Evolutionary conservation across 2,888 invertebrate species (phyloP).

Genomic region (Drosophila tripunctata): DNA sequence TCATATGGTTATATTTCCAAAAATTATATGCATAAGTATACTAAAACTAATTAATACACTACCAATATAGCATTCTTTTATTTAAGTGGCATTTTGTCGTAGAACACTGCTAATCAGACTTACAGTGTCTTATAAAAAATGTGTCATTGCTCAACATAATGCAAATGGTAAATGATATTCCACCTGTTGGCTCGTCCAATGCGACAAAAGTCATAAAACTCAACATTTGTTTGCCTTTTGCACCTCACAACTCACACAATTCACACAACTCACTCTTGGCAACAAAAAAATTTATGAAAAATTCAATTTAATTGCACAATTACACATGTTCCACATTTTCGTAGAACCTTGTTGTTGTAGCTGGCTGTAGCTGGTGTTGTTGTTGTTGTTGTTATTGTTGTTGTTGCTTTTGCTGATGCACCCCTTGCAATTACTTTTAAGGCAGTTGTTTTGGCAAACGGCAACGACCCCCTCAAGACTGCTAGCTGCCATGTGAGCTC

Average conservation of each 20-base stretch:
- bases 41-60: too few relatives aligned
- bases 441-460: slow-evolving; percentile 60
- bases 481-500: slow-evolving; percentile 50
- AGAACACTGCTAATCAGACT: too few relatives aligned
- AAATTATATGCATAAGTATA: too few relatives aligned
- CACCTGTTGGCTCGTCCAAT: slow-evolving; percentile 46
- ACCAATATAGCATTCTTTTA: too few relatives aligned
- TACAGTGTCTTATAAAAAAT: neutral
- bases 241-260: slow-evolving; percentile 25
- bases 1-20: too few relatives aligned
- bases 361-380: slow-evolving; percentile 12
- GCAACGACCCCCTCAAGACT: slow-evolving; percentile 72
- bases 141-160: neutral
- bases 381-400: slow-evolving; percentile 22
- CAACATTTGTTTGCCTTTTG: slow-evolving; percentile 41
- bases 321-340: slow-evolving; percentile 78
- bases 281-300: slow-evolving; percentile 81
- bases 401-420: slow-evolving; percentile 54
- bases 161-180: slow-evolving; percentile 49
- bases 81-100: too few relatives aligned
- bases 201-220: slow-evolving; percentile 24
- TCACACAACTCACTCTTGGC: slow-evolving; percentile 31
- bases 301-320: slow-evolving; percentile 84
- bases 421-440: slow-evolving; percentile 80
- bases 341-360: slow-evolving; percentile 18